Conservation (phyloP, 2,797 vertebrate species). For the Kryptolebias ocellatus region DNA sequence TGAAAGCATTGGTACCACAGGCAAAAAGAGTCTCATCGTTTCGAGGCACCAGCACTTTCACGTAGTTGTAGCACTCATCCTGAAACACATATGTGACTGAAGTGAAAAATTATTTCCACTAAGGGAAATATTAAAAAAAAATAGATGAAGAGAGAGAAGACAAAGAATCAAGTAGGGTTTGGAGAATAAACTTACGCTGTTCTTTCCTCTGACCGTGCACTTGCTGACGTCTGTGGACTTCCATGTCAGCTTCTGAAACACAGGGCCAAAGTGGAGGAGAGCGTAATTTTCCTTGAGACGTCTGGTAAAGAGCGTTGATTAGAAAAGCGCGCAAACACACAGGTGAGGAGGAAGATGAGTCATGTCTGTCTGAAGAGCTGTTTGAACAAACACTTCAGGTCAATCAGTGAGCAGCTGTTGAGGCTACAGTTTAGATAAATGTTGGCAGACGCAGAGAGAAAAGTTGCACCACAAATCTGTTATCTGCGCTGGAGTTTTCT, state of each 20-base stretch:
- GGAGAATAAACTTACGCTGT: slow-evolving; percentile 85
- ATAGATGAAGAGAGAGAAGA: no score
- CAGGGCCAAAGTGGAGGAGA: not conserved
- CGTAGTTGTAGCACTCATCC: slow-evolving; percentile 98
- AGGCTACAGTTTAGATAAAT: not conserved
- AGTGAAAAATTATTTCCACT: not conserved
- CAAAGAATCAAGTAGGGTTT: not conserved
- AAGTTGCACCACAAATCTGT: not conserved
- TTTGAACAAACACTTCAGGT: slow-evolving; percentile 1
- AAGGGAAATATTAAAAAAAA: not conserved
- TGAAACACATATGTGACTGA: slow-evolving; percentile 58
- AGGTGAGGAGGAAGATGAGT: slow-evolving; percentile 12
- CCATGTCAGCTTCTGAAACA: slow-evolving; percentile 91
- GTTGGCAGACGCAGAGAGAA: not conserved
- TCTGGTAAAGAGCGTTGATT: slow-evolving; percentile 1
- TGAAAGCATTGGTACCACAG: slow-evolving; percentile 95
- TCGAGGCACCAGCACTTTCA: slow-evolving; percentile 95
- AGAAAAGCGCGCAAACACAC: not conserved
- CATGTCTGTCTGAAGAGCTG: not conserved
- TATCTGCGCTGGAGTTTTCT: not conserved
- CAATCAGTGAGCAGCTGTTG: not conserved
- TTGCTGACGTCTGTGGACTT: slow-evolving; percentile 91
- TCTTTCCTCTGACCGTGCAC: slow-evolving; percentile 94
- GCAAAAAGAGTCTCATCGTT: slow-evolving; percentile 93
- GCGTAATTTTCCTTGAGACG: not conserved